Evolutionary conservation across 2,888 invertebrate genomes (phyloP), one percentile per base, ranked within the genome.

Genomic region (Patella ulyssiponensis): DNA sequence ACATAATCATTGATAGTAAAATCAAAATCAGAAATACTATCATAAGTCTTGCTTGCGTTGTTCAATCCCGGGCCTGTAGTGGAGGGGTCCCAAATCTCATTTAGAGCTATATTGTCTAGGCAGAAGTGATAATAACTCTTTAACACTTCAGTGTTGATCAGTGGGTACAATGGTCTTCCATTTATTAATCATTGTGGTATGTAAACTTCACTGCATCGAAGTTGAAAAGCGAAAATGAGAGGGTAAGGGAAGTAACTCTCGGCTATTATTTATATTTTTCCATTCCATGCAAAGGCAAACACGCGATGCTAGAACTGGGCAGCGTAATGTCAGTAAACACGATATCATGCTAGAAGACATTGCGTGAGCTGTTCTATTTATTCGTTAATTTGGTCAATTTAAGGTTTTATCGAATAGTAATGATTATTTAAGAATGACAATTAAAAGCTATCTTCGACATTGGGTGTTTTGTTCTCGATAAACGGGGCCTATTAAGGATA

Each of bases 391-490:
- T 64, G 64, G 64, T 20, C 64, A 64, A 64, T 64, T 64, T 64
- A 64, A 64, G 64, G 64, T 64, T 64, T 64, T 64, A 64, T 64
- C 64, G 64, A 64, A 64, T 64, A 64, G 64, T 64, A 64, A 64
- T 64, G 64, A 64, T 64, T 64, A 64, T 64, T 64, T 64, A 64
- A 64, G 64, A 64, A 64, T 64, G 64, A 64, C 64, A 64, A 64
- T 64, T 64, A 64, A 64, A 64, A 64, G 64, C 64, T 64, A 64
- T 64, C 64, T 64, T 64, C 64, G 64, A 64, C 64, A 64, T 64
- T 64, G 64, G 64, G 64, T 64, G 64, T 64, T 64, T 64, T 64
- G 64, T 64, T 64, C 64, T 64, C 64, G 64, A 64, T 64, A 64
- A 64, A 64, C 64, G 64, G 64, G 64, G 64, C 64, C 64, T 23